Evolutionary conservation across 2,113 vertebrate species (phyloP).

Genomic region (Corythornis cristatus): DNA sequence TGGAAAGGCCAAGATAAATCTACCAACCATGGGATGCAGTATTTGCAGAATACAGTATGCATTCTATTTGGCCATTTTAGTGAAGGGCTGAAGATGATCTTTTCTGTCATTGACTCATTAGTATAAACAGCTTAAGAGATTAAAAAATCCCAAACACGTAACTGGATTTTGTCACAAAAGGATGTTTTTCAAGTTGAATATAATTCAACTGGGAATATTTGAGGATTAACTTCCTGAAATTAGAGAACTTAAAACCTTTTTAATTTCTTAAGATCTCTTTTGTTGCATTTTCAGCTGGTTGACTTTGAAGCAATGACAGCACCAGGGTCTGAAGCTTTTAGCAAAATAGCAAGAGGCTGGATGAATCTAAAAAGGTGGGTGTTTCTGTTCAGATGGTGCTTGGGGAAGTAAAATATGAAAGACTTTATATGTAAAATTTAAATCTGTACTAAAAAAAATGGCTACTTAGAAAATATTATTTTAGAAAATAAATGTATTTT

Average conservation of each 20-base stretch:
- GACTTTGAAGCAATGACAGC: slow-evolving; percentile 99
- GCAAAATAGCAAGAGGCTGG: slow-evolving; percentile 91
- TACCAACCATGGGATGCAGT: neutral
- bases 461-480: neutral
- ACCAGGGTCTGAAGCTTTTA: slow-evolving; percentile 90
- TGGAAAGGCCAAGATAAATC: neutral
- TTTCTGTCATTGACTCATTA: neutral
- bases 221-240: neutral
- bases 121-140: neutral
- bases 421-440: neutral
- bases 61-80: neutral
- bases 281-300: slow-evolving; percentile 84
- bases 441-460: neutral
- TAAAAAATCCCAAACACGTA: too few relatives aligned
- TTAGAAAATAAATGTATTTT: neutral
- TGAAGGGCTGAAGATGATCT: neutral
- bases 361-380: slow-evolving; percentile 93
- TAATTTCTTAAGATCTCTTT: neutral
- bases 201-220: neutral
- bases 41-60: neutral
- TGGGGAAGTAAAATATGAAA: neutral
- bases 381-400: neutral
- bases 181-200: neutral
- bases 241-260: neutral
- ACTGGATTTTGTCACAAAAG: neutral